Conservation (phyloP, 2,113 vertebrate genomes). For the Pterocles burchelli region DNA sequence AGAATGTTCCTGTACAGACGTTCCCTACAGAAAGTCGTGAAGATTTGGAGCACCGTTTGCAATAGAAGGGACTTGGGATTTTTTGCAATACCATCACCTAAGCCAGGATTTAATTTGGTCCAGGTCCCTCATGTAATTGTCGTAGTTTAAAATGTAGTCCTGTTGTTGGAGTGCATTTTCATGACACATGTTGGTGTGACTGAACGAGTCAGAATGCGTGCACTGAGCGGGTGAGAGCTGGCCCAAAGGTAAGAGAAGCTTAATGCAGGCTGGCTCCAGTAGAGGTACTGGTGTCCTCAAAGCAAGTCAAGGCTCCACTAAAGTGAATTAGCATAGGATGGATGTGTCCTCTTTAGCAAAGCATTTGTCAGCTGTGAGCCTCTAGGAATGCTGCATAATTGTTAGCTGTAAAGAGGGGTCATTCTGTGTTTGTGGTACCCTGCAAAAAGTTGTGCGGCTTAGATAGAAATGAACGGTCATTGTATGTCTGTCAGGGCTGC, state of each 20-base stretch:
- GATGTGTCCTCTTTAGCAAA: background rate
- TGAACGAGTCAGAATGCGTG: background rate
- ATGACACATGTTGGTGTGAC: background rate
- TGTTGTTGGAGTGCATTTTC: background rate
- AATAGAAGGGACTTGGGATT: background rate
- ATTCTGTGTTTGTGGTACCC: background rate
- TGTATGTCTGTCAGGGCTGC: background rate
- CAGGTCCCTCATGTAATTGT: background rate
- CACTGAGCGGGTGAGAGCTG: background rate
- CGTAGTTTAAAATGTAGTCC: background rate
- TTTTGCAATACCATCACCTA: background rate
- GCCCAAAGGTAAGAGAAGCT: background rate
- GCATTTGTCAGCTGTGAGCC: background rate
- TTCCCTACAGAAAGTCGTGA: background rate
- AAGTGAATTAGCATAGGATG: background rate
- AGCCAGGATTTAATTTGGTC: background rate
- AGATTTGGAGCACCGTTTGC: background rate
- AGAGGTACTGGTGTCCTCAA: background rate
- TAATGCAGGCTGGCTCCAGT: background rate
- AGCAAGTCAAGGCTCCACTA: background rate
- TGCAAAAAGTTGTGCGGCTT: background rate
- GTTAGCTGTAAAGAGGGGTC: background rate
- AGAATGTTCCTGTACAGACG: background rate
- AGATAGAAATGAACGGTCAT: background rate
- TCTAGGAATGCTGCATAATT: background rate